Percentiles rank a stretch among this genome's conserved stretches.
Evolutionary conservation across 2,888 invertebrate genomes (phyloP).

Genomic region (Hermaeophaga mercurialis): DNA sequence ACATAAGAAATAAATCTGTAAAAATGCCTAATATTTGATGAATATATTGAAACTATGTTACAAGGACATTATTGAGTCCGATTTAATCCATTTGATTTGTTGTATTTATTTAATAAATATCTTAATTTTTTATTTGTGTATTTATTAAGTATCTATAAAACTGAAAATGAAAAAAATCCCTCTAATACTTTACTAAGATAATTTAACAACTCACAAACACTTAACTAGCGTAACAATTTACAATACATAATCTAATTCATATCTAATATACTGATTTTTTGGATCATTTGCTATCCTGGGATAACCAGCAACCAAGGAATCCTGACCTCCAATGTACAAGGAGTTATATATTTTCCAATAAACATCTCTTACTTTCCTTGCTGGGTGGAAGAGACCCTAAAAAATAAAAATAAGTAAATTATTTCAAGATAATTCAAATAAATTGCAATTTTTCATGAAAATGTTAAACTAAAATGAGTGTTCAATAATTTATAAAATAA

Average conservation of each 20-base stretch:
- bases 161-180: too few relatives aligned
- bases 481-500: not conserved
- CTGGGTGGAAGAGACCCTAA: conserved; percentile 97
- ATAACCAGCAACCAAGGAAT: conserved; percentile 95
- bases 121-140: too few relatives aligned
- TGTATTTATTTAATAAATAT: too few relatives aligned
- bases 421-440: conserved; percentile 8
- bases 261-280: conserved; percentile 89
- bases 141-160: too few relatives aligned
- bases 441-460: conserved; percentile 1
- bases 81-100: too few relatives aligned
- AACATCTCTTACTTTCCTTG: conserved; percentile 97
- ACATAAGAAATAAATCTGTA: too few relatives aligned
- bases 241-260: conserved; percentile 91
- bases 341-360: conserved; percentile 99
- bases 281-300: conserved; percentile 96
- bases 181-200: too few relatives aligned
- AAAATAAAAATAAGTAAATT: conserved; percentile 49
- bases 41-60: too few relatives aligned
- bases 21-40: too few relatives aligned
- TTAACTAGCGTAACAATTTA: conserved; percentile 65
- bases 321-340: conserved; percentile 97
- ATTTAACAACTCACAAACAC: too few relatives aligned
- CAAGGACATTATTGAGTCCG: too few relatives aligned
- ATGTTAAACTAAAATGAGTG: not conserved